Conservation (phyloP, 1,140 invertebrate species). For the Pseudomyrmex pallidus region DNA sequence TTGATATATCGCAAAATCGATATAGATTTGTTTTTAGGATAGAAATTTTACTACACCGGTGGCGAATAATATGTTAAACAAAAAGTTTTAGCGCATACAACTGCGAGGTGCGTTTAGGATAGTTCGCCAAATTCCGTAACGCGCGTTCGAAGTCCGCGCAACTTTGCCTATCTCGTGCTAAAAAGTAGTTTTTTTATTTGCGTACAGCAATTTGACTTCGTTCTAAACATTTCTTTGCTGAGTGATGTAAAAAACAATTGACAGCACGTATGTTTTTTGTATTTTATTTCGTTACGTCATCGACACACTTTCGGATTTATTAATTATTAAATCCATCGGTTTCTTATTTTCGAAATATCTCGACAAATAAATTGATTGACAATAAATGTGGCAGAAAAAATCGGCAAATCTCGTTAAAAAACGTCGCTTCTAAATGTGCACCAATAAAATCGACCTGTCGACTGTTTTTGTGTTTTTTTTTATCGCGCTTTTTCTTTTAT, state of each 20-base stretch:
- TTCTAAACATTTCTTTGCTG: neutral
- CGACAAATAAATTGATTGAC: constrained; percentile 1
- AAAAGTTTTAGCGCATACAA: neutral
- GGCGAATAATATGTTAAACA: too few species aligned
- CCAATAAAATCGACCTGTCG: neutral
- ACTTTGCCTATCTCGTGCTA: neutral
- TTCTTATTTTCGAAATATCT: neutral
- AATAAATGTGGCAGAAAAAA: neutral
- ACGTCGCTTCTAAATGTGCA: too few species aligned
- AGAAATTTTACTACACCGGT: too few species aligned
- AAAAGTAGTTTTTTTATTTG: neutral
- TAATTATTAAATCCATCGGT: neutral
- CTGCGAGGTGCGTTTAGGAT: constrained; percentile 9
- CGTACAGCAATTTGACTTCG: neutral
- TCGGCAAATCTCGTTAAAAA: neutral
- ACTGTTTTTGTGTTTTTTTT: neutral
- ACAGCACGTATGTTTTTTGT: neutral
- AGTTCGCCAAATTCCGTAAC: constrained; percentile 19
- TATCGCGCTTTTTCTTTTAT: neutral
- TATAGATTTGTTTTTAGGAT: too few species aligned
- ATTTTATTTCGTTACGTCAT: neutral
- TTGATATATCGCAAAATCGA: too few species aligned
- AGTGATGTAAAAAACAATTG: neutral
- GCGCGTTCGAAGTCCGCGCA: constrained; percentile 3
- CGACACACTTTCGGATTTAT: neutral